These are phyloP conservation scores for Ischnura elegans DNA, from an alignment of 2,888 invertebrate genomes.

Conservation along the genomic window DNA sequence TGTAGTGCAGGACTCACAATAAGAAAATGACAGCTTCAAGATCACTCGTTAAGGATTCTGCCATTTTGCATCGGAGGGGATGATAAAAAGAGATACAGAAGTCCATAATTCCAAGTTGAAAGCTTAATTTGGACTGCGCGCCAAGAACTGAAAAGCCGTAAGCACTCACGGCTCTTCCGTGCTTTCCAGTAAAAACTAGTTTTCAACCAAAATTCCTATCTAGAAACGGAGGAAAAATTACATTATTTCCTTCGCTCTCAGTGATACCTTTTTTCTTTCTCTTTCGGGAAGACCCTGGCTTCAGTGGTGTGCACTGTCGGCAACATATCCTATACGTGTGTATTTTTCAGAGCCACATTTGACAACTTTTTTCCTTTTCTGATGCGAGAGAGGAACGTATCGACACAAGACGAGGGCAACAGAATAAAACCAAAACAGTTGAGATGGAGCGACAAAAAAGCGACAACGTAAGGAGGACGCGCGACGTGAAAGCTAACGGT, in stretches of 20 bases:
- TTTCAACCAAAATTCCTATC: background rate
- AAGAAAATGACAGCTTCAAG: too few species aligned
- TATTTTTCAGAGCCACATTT: background rate
- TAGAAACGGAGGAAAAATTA: background rate
- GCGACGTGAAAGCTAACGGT: constrained; percentile 6
- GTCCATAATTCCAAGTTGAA: background rate
- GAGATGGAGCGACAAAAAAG: constrained; percentile 8
- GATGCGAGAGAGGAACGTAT: background rate
- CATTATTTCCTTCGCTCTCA: background rate
- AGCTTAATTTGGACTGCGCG: background rate
- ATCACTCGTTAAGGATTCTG: too few species aligned
- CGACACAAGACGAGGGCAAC: background rate
- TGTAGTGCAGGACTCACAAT: background rate
- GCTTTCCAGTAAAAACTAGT: background rate
- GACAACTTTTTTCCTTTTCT: background rate
- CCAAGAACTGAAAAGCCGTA: background rate
- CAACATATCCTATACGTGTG: background rate
- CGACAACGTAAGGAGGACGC: background rate
- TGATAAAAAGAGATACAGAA: background rate
- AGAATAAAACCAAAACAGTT: background rate
- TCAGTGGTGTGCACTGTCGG: background rate
- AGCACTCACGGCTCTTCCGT: background rate
- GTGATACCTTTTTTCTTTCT: background rate
- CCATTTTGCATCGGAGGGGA: background rate
- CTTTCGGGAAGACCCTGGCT: background rate